Conservation (phyloP, 2,113 vertebrate species). For the Natator depressus region DNA sequence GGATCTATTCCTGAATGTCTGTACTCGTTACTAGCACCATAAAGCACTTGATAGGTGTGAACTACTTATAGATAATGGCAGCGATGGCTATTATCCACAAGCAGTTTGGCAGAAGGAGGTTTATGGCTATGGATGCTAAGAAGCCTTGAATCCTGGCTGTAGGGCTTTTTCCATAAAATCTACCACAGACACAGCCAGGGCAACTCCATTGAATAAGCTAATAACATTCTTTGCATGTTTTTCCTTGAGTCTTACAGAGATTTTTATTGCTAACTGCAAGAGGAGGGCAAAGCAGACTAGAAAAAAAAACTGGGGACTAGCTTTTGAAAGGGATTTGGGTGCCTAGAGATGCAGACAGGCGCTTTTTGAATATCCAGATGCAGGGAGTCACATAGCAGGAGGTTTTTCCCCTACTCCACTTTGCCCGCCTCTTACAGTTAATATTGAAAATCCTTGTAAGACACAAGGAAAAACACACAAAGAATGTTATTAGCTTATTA, state of each 20-base stretch:
- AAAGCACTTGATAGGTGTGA: neutral
- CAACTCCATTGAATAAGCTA: slow-evolving; percentile 11
- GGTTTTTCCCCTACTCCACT: neutral
- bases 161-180: slow-evolving; percentile 20
- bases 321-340: neutral
- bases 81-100: neutral
- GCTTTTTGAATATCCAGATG: neutral
- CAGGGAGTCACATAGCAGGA: no score
- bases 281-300: neutral
- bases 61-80: slow-evolving; percentile 19
- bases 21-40: neutral
- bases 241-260: slow-evolving; percentile 32
- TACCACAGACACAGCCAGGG: slow-evolving; percentile 19
- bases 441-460: slow-evolving; percentile 51
- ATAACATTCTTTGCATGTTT: slow-evolving; percentile 37
- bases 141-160: neutral
- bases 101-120: neutral
- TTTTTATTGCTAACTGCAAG: slow-evolving; percentile 23
- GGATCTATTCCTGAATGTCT: neutral
- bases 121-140: neutral
- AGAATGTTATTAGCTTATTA: slow-evolving; percentile 32
- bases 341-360: slow-evolving; percentile 6
- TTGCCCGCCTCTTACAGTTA: neutral
- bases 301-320: neutral
- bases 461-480: slow-evolving; percentile 23